Evolutionary conservation across 2,888 invertebrate genomes (phyloP).

Genomic region (Meiosimyza decipiens): DNA sequence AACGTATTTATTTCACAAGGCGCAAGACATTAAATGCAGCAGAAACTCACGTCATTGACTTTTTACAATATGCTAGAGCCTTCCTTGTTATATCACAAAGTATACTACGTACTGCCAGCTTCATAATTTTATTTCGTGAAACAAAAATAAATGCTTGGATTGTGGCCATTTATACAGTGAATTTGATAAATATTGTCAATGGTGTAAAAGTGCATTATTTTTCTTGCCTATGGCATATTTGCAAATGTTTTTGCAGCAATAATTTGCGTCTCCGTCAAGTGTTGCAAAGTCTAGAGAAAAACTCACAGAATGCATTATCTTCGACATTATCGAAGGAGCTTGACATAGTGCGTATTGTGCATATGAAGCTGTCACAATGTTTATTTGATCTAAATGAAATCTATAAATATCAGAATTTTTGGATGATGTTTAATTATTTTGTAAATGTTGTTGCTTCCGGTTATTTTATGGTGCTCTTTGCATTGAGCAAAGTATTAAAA

Average conservation of each 20-base stretch:
- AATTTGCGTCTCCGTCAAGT: not conserved
- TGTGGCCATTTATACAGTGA: not conserved
- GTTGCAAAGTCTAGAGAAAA: not conserved
- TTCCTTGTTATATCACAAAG: too few relatives aligned
- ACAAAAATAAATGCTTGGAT: not conserved
- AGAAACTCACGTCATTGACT: too few relatives aligned
- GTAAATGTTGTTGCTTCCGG: not conserved
- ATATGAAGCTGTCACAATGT: not conserved
- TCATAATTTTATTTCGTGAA: too few relatives aligned
- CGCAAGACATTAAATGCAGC: too few relatives aligned
- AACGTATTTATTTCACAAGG: too few relatives aligned
- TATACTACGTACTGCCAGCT: too few relatives aligned
- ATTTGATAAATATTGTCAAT: not conserved
- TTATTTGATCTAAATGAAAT: not conserved
- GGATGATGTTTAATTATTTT: not conserved
- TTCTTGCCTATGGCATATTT: conserved; percentile 2
- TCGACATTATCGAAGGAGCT: not conserved
- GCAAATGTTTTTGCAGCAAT: not conserved
- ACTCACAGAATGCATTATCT: not conserved
- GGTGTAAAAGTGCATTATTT: conserved; percentile 7
- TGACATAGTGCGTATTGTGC: too few relatives aligned
- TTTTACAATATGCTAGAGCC: too few relatives aligned
- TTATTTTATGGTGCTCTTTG: not conserved
- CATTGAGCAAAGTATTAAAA: too few relatives aligned
- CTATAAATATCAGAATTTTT: not conserved